Evolutionary conservation across 2,113 vertebrate species (phyloP).

Genomic region (Vulpes ferrilata): DNA sequence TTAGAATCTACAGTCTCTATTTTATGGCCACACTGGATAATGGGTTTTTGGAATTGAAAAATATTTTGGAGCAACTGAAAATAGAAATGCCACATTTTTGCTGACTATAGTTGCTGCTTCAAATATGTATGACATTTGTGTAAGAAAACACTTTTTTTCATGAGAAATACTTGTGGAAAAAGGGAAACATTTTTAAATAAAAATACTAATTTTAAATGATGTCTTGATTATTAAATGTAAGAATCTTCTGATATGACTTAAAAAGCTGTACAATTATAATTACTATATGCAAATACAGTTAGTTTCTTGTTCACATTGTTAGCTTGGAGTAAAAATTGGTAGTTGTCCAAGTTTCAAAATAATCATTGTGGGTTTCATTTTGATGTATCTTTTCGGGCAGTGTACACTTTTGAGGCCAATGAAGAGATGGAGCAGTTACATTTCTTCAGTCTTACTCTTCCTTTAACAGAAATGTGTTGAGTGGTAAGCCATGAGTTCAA

Average conservation of each 20-base stretch:
- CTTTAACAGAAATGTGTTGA: slow-evolving; percentile 62
- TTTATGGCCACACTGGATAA: slow-evolving; percentile 88
- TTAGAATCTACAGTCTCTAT: slow-evolving; percentile 79
- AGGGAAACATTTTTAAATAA: slow-evolving; percentile 71
- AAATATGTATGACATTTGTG: slow-evolving; percentile 77
- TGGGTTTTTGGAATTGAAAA: slow-evolving; percentile 82
- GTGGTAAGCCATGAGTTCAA: slow-evolving; percentile 66
- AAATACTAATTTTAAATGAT: slow-evolving; percentile 78
- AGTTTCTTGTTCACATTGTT: slow-evolving; percentile 61
- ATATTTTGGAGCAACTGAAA: slow-evolving; percentile 84
- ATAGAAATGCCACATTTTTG: slow-evolving; percentile 83
- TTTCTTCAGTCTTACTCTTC: slow-evolving; percentile 42
- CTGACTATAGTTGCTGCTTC: slow-evolving; percentile 83
- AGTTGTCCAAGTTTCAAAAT: slow-evolving; percentile 84
- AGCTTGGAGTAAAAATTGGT: slow-evolving; percentile 66
- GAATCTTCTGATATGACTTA: slow-evolving; percentile 67
- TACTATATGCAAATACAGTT: slow-evolving; percentile 44
- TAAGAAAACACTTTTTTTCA: slow-evolving; percentile 78
- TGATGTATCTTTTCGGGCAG: slow-evolving; percentile 76
- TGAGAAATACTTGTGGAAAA: slow-evolving; percentile 70
- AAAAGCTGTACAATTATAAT: slow-evolving; percentile 72
- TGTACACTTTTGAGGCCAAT: slow-evolving; percentile 74
- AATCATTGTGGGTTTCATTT: slow-evolving; percentile 90
- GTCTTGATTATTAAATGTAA: slow-evolving; percentile 77
- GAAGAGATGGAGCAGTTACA: slow-evolving; percentile 67